Evolutionary conservation across 2,888 invertebrate species (phyloP), one percentile per base, ranked within the genome.

Genomic region (Drosophila quinaria): DNA sequence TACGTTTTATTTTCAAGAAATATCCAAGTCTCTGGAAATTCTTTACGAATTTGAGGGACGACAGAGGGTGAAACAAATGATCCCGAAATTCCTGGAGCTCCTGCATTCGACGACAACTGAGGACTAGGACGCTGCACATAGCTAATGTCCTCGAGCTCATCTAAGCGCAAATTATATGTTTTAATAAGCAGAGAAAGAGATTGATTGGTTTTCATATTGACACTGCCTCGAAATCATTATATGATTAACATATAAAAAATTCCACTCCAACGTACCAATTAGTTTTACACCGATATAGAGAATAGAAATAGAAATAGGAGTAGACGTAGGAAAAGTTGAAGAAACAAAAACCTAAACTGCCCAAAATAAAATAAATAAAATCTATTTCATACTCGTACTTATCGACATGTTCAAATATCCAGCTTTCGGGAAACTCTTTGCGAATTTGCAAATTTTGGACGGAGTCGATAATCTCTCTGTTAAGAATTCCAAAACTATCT

Each of bases 1-100:
- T 77, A 70, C 72, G 51, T 66, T 13, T 37, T 37, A 1, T 37
- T 56, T 15, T 58, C 52, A 85, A 94, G 93, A 94, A 95, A 95
- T 81, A 95, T 93, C 95, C 95, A 95, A 69, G 95, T 95, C 93
- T 95, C 95, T 64, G 95, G 95, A 91, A 95, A 95, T 90, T 94
- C 92, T 91, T 94, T 94, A 87, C 95, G 93, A 70, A 94, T 93
- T 85, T 88, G 87, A 1, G 66, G 61, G 3, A 11, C 19, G 13
- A 11, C 50, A 19, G 11, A 19, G 3, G 50, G 31, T 11, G 10
- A 4, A 41, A 1, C 13, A 37, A 29, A 17, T 4, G 56, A 37
- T 5, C 13, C 39, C n/a, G 47, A 11, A 11, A 19, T 15, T 25
- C 29, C 17, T n/a, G 10, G 13, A 29, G 41, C 22, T 4, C n/a